A percentile compares a stretch with the other conserved stretches of the same genome.
These are phyloP conservation scores for Bos indicus DNA, from an alignment of 2,113 vertebrate species.

Conservation along the genomic window DNA sequence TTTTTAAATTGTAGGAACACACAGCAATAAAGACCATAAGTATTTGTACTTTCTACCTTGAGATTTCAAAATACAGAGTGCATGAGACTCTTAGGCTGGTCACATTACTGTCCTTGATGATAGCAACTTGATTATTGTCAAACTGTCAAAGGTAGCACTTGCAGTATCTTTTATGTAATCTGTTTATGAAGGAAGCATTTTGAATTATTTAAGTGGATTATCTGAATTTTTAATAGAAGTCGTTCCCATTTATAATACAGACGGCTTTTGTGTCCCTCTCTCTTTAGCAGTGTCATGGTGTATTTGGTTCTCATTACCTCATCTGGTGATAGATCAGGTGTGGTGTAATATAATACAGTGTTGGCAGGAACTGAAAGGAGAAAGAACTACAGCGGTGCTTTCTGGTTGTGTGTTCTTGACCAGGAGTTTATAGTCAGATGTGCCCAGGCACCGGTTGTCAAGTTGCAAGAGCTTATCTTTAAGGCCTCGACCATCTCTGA, in stretches of 20 bases:
- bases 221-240: constrained; percentile 52
- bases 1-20: background rate
- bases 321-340: constrained; percentile 8
- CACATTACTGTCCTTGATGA: background rate
- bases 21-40: background rate
- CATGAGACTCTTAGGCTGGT: background rate
- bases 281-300: background rate
- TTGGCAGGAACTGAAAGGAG: background rate
- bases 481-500: background rate
- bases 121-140: background rate
- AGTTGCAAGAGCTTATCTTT: background rate
- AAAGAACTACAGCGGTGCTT: background rate
- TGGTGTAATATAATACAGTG: background rate
- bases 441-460: background rate
- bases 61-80: background rate
- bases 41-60: constrained; percentile 26
- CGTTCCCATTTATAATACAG: constrained; percentile 3
- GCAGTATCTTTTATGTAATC: background rate
- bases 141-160: background rate
- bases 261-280: background rate
- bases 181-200: constrained; percentile 6
- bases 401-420: background rate
- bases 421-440: background rate
- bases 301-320: constrained; percentile 20
- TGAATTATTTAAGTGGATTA: constrained; percentile 45